Percentiles rank a stretch among this genome's conserved stretches.
phyloP scores from a whole-genome alignment of 2,888 invertebrate genomes.

The Smittia aterrima region DNA sequence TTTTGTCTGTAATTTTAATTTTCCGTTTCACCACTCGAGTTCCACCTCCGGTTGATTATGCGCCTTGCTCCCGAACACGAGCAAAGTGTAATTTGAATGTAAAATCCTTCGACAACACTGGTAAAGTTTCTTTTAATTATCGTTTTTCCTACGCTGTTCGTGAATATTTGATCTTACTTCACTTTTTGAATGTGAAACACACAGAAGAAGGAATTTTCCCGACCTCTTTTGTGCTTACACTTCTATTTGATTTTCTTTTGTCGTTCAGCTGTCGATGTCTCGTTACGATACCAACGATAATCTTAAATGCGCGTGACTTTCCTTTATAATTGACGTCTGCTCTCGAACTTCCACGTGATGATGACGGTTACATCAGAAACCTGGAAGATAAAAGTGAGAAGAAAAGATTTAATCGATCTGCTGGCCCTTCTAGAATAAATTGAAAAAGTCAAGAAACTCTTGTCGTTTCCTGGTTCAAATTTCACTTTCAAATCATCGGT shows the following conservation, averaged over 20 bases:
- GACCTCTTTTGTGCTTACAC: neutral
- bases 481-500: no score
- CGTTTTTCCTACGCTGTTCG: no score
- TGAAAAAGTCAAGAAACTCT: no score
- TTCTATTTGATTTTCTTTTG: neutral
- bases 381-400: neutral
- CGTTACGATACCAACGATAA: neutral
- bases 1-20: neutral
- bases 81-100: no score
- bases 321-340: neutral
- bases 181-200: neutral
- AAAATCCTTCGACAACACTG: no score
- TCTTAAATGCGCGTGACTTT: neutral
- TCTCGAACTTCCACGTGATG: no score
- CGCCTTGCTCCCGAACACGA: no score
- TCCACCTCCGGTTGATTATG: neutral
- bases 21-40: no score
- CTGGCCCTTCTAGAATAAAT: no score
- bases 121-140: no score
- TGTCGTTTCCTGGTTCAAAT: no score
- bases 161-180: neutral
- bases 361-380: neutral
- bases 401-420: neutral
- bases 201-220: neutral
- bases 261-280: neutral